Evolutionary conservation across 2,797 vertebrate species (phyloP), one percentile per base, ranked within the genome.

Genomic region (Bryconaethiops microstoma): DNA sequence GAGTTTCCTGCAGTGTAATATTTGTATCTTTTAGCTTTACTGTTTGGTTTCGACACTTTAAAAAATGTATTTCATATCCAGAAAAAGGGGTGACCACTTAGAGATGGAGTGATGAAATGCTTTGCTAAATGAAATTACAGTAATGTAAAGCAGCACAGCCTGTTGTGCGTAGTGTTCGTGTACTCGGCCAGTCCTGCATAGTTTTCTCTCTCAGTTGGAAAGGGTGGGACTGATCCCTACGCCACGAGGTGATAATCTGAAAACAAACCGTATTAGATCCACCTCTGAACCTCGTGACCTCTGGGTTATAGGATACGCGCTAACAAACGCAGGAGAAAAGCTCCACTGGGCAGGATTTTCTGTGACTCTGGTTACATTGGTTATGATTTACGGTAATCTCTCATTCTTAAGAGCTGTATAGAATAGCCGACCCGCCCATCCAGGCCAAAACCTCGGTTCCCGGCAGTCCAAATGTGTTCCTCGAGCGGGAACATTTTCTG

Each of bases 181-280:
- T 35, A 50, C 40, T 48, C 19, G 16, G n/a, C 14, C 10, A 45
- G 39, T 57, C 68, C 52, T 57, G 14, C 21, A 1, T 25, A 78
- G 42, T 72, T n/a, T 23, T 79, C n/a, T 68, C 64, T 10, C 72
- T 76, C 25, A 77, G 69, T 64, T 10, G 64, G 67, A 82, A 82
- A 57, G 50, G 78, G 64, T 50, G 85, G 71, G 83, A 72, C 78
- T 0, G 57, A 83, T 86, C 83, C 88, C 88, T 78, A 82, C 75
- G 78, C 74, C 86, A 88, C 65, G 77, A 92, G 92, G 91, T 87
- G 92, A 91, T 93, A 93, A 93, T 93, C 88, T 92, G 92, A 91
- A 92, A 93, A 93, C 90, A 91, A 93, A 93, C 73, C 86, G 76
- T 91, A 88, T 89, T 85, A 93, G 92, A 93, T 91, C 91, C 86